Base-by-base conservation (phyloP, 2,113 vertebrate genomes). In the Spea bombifrons region DNA sequence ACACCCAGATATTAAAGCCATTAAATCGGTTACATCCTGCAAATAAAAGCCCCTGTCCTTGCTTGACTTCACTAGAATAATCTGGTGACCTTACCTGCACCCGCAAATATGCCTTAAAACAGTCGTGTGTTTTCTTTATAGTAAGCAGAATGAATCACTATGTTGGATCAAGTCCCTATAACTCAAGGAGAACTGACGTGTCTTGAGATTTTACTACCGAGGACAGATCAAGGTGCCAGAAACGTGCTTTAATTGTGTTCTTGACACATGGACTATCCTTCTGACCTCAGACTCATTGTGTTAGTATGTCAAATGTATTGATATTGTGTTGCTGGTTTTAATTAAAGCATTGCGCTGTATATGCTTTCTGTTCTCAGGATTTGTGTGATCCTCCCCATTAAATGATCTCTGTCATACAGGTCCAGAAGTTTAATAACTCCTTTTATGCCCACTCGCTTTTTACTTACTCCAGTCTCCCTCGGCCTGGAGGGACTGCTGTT, bases 11-110 rank as follows among this genome's bases (percentile, higher is more conserved):
- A 12, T 8, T 52, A 64, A 16, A 12, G 65, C 52, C 16, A 73
- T 48, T 8, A 67, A 46, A 17, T 66, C 46, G 44, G 43, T 52
- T 16, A 48, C 8, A 72, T 79, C 52, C 13, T 59, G 63, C 46
- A 53, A 30, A 30, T 13, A 15, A 47, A 53, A 10, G 13, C 30
- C 44, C 49, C 44, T 80, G 71, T 61, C 71, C 77, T 67, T 44
- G 44, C 48, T 16, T 72, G 69, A 65, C 76, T 78, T 10, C 47
- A 15, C 3, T 9, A 6, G 9, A 43, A 57, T 48, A 57, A 57
- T 66, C 70, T 30, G 30, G 3, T 80, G 64, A 73, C 77, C 77
- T 80, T 4, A 73, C 71, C 63, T 67, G 77, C 68, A 64, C 77
- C 61, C 45, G 13, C 12, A n/a, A 12, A 64, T 5, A 46, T 57